Conservation (phyloP, 2,113 vertebrate genomes). For the Brienomyrus brachyistius region DNA sequence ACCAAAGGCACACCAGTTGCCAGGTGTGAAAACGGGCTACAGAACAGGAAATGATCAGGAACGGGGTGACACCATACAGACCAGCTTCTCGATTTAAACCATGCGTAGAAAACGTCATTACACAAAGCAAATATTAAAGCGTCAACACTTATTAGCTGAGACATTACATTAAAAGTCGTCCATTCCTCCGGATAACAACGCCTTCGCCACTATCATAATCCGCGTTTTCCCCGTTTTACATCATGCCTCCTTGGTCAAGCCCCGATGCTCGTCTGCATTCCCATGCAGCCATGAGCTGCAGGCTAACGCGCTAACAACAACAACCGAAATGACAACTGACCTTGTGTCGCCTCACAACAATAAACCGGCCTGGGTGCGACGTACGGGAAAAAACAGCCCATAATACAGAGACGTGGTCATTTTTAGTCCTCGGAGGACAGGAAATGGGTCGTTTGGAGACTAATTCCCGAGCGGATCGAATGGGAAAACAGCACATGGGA, state of each 20-base stretch:
- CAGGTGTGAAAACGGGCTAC: neutral
- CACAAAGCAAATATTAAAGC: neutral
- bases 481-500: neutral
- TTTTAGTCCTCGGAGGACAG: neutral
- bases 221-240: no score
- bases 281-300: neutral
- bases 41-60: neutral
- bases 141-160: neutral
- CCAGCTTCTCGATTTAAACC: neutral
- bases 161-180: neutral
- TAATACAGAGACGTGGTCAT: neutral
- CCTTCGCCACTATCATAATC: no score
- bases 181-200: no score
- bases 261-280: neutral
- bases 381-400: neutral
- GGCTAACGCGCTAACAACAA: neutral
- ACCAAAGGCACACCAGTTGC: neutral
- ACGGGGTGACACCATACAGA: neutral
- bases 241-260: neutral
- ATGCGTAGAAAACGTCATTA: neutral
- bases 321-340: neutral
- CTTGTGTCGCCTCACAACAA: neutral
- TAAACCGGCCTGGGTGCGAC: neutral
- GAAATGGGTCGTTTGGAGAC: neutral
- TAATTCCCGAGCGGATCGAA: neutral